Percentiles rank a stretch among this genome's conserved stretches.
phyloP scores from a whole-genome alignment of 2,113 vertebrate species.

The Alectura lathami region DNA sequence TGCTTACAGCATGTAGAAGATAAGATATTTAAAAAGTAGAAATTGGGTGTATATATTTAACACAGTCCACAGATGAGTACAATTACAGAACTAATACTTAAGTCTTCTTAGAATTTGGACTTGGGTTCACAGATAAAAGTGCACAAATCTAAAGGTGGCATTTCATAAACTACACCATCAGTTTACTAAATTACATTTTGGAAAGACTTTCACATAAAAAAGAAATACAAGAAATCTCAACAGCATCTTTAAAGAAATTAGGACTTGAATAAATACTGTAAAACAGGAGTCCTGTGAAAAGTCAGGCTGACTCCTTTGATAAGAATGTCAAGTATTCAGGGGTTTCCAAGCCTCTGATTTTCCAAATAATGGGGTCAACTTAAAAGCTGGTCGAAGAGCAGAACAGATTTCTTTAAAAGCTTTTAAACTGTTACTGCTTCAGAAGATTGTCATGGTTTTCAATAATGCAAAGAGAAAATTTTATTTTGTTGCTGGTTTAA shows the following conservation, averaged over 20 bases:
- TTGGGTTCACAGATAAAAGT: background rate
- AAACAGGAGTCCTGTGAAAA: slow-evolving; percentile 47
- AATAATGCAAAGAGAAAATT: slow-evolving; percentile 72
- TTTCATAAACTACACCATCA: background rate
- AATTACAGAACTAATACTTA: background rate
- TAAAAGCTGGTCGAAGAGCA: slow-evolving; percentile 72
- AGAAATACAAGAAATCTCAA: background rate
- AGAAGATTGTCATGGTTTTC: slow-evolving; percentile 78
- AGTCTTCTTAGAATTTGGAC: background rate
- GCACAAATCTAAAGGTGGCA: background rate
- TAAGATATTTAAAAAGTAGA: background rate
- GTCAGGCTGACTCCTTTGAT: slow-evolving; percentile 61
- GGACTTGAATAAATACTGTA: slow-evolving; percentile 53
- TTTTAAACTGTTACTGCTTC: slow-evolving; percentile 73
- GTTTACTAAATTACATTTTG: background rate
- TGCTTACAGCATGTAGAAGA: background rate
- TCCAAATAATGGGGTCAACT: slow-evolving; percentile 63
- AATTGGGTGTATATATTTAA: background rate
- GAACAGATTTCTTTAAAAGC: slow-evolving; percentile 75
- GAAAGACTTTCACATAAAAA: background rate
- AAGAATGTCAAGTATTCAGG: slow-evolving; percentile 67
- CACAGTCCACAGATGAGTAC: background rate
- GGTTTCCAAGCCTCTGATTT: slow-evolving; percentile 66
- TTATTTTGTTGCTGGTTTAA: slow-evolving; percentile 79
- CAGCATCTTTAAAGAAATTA: slow-evolving; percentile 5